Evolutionary conservation across 1,140 invertebrate species (phyloP).

Genomic region (Meteorus sp.): DNA sequence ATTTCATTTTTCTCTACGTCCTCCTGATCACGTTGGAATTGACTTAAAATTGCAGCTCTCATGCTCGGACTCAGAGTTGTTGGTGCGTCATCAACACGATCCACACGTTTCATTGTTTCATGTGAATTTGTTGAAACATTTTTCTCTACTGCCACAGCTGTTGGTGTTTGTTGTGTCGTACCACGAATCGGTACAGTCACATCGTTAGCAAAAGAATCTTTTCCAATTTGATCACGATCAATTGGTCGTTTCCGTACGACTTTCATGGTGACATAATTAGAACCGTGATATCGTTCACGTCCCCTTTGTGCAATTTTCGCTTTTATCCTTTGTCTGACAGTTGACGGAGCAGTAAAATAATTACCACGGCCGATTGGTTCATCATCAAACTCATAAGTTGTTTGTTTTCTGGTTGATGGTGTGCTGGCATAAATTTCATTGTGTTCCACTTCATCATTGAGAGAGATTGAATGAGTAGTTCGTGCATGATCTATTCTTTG

Average conservation of each 20-base stretch:
- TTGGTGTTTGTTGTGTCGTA: neutral
- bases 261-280: slow-evolving; percentile 23
- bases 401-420: neutral
- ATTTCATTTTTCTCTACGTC: slow-evolving; percentile 23
- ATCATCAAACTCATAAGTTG: slow-evolving; percentile 9
- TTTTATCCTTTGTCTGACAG: slow-evolving; percentile 6
- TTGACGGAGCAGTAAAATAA: slow-evolving; percentile 4
- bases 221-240: slow-evolving; percentile 11
- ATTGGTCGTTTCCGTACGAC: slow-evolving; percentile 16
- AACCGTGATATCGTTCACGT: slow-evolving; percentile 15
- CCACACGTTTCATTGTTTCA: neutral
- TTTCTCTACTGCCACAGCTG: neutral
- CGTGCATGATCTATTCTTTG: neutral
- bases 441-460: slow-evolving; percentile 8
- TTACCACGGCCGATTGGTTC: slow-evolving; percentile 9
- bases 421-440: slow-evolving; percentile 17
- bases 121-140: neutral
- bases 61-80: slow-evolving; percentile 18
- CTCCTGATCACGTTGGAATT: slow-evolving; percentile 14
- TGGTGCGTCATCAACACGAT: slow-evolving; percentile 1
- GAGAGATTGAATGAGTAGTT: neutral
- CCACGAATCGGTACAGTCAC: neutral
- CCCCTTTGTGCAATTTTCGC: slow-evolving; percentile 15
- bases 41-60: slow-evolving; percentile 9
- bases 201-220: slow-evolving; percentile 11